Base-by-base conservation (phyloP, 2,797 vertebrate species). In the Aythya fuligula region DNA sequence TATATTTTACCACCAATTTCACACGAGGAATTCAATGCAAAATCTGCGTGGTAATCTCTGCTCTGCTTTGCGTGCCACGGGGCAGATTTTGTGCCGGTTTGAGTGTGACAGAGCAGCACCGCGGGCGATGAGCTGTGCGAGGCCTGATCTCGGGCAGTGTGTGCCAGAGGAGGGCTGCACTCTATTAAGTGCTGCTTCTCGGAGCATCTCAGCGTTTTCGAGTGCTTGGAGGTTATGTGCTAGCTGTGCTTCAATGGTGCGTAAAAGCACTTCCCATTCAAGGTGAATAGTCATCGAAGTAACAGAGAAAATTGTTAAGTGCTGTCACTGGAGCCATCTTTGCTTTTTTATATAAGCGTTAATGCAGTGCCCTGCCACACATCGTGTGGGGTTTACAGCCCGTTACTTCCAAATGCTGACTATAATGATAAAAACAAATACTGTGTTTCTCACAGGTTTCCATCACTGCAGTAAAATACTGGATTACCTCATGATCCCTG, bases 261-360 rank as follows among this genome's bases (percentile, higher is more conserved):
- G 0, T 93, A 96, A 95, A 96, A 95, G 49, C 65, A 89, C 88
- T 95, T 95, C 58, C 88, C 58, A 30, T 87, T 90, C 86, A 45
- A 95, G 85, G 78, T 66, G 86, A 87, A 65, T 13, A 90, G 86
- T 85, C 75, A 80, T 89, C 74, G 58, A 79, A 93, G 84, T 53
- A 89, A 87, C 38, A 74, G 65, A 89, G 91, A 87, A 92, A 93
- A 92, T 80, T 89, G 83, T 82, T 89, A 94, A 93, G 86, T 75
- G 84, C 75, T 89, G 69, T 60, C 86, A 64, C 6, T 41, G 69
- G 78, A 77, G 60, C 43, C 62, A 57, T 89, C 58, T 58, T 89
- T 20, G 25, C 57, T 85, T 70, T 36, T 93, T 95, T 87, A 74
- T 70, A 39, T 70, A 34, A 24, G 57, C 0, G 1, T 47, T 81